Percentiles rank a stretch among this genome's conserved stretches.
phyloP scores from a whole-genome alignment of 2,888 invertebrate species.

The Drosophila putrida region DNA sequence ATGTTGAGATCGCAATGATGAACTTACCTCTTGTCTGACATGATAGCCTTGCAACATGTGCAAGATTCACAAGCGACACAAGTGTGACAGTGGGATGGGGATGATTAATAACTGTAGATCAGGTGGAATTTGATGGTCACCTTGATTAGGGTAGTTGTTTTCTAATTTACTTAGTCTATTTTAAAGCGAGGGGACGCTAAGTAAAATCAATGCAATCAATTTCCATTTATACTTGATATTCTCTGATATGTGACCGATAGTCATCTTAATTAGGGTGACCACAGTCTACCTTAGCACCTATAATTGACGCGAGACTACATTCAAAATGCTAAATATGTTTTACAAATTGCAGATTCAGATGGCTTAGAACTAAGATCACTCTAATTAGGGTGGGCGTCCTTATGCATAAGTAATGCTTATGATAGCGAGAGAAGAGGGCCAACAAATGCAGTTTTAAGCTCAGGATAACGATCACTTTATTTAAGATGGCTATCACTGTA shows the following conservation, averaged over 20 bases:
- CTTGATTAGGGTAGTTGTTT: constrained; percentile 6
- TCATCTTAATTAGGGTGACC: background rate
- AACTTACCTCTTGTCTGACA: constrained; percentile 40
- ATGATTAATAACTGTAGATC: background rate
- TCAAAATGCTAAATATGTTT: background rate
- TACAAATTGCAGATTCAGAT: background rate
- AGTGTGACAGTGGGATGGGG: constrained; percentile 40
- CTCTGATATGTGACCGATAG: too few species aligned
- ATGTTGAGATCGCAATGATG: constrained; percentile 29
- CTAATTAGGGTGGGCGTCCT: background rate
- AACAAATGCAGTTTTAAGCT: background rate
- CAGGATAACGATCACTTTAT: background rate
- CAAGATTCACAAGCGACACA: constrained; percentile 61
- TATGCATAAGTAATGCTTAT: too few species aligned
- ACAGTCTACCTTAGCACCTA: too few species aligned
- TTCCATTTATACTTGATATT: background rate
- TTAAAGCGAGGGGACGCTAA: background rate
- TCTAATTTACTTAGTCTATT: background rate
- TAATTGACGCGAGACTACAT: too few species aligned
- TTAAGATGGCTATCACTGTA: background rate
- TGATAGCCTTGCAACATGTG: constrained; percentile 68
- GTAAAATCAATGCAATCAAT: too few species aligned
- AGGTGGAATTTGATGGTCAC: constrained; percentile 12
- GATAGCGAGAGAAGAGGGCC: too few species aligned
- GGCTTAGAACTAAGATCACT: background rate